Base-by-base conservation (phyloP, 2,797 vertebrate species). In the Poeciliopsis infans region DNA sequence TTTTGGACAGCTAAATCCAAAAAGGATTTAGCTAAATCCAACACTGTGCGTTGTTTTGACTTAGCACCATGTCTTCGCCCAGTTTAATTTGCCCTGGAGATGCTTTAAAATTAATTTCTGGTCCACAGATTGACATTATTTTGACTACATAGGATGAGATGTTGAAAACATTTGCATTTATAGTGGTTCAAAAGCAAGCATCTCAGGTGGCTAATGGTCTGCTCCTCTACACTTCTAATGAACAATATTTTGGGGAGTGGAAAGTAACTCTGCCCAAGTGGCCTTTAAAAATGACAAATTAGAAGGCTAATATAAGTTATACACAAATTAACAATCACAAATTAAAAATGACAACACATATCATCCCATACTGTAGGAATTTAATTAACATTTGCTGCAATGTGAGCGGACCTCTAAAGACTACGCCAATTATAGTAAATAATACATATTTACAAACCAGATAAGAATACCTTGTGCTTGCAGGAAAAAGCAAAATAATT, bases 201-300 rank as follows among this genome's bases (percentile, higher is more conserved):
- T n/a, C 25, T 70, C 28, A 4, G 73, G 49, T 4, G 5, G 43
- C 66, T 85, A 77, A 85, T 47, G 49, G 23, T 49, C 12, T 46
- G 39, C 7, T 73, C 18, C 33, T 81, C 76, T 71, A 73, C 16
- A 76, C 16, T 53, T 75, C n/a, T 77, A 57, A 51, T 74, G 59
- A 46, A 31, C 6, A 81, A 59, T 75, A 49, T 74, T 64, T 75
- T 10, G 12, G 11, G 59, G 23, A 75, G 53, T 46, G 18, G 43
- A 76, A 64, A 51, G 16, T 51, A 72, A 75, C 61, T 36, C 49
- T 75, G 43, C 23, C 45, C 74, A 28, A 36, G 72, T 6, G 31
- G 57, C 59, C 72, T 75, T 70, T 47, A 47, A 79, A 76, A 80
- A 78, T 45, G 20, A 75, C 41, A 70, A 78, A 82, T 5, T 43